Percentiles rank a stretch among this genome's conserved stretches.
Evolutionary conservation across 2,888 invertebrate species (phyloP).

Genomic region (Apamea epomidion): DNA sequence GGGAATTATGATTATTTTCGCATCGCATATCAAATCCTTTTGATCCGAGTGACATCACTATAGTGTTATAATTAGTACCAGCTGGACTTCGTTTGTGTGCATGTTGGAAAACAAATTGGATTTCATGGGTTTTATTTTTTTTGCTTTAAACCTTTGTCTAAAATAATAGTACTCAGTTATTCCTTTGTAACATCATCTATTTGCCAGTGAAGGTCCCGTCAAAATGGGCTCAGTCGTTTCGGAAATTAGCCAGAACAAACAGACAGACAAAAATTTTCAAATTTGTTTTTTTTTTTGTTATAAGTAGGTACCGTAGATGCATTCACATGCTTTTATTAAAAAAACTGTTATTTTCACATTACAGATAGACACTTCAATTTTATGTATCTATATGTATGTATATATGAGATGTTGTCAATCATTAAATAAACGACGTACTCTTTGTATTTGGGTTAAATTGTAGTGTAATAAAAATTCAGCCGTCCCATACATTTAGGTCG

Average conservation of each 20-base stretch:
- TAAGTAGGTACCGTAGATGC: too few species aligned
- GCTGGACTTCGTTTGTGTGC: neutral
- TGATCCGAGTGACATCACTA: conserved; percentile 1
- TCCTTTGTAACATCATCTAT: too few species aligned
- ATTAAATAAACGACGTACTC: too few species aligned
- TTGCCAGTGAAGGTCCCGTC: too few species aligned
- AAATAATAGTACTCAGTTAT: neutral
- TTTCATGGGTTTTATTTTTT: neutral
- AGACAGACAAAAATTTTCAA: too few species aligned
- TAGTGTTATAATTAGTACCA: neutral
- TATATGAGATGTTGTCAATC: neutral
- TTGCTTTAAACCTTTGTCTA: neutral
- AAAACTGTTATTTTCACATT: neutral
- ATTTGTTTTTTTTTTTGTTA: too few species aligned
- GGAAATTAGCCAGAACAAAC: too few species aligned
- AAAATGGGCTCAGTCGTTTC: too few species aligned
- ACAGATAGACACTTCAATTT: neutral
- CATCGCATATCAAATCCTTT: neutral
- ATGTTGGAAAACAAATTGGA: neutral
- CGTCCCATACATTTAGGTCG: too few species aligned
- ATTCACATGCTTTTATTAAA: neutral
- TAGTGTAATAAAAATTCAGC: too few species aligned
- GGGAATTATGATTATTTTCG: neutral
- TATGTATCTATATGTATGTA: too few species aligned
- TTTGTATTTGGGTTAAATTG: too few species aligned